Conservation (phyloP, 2,113 vertebrate species). For the Myodes glareolus region DNA sequence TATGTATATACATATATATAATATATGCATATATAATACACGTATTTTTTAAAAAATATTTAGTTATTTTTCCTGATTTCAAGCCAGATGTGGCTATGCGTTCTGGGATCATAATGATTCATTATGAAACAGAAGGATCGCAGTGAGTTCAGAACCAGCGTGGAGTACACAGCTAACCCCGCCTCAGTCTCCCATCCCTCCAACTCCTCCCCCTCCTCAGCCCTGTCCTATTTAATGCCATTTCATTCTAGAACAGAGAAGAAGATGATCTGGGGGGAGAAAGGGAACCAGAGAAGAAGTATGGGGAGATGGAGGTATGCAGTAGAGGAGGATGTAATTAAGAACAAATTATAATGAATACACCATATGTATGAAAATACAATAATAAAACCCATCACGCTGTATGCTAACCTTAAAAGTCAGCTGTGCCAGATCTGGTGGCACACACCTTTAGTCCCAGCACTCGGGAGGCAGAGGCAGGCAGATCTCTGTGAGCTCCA, state of each 20-base stretch:
- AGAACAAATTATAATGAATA: not conserved
- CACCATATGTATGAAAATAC: not conserved
- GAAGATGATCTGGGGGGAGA: not conserved
- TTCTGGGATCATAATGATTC: not conserved
- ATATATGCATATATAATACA: not conserved
- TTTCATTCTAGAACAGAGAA: not conserved
- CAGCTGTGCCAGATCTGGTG: not conserved
- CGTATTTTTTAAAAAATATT: not conserved
- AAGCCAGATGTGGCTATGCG: not conserved
- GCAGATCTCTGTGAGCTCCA: not conserved
- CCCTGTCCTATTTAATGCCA: not conserved
- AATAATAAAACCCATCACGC: not conserved
- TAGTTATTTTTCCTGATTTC: not conserved
- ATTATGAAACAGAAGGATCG: not conserved
- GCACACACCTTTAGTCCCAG: not conserved
- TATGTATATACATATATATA: not conserved
- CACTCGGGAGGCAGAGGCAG: not conserved
- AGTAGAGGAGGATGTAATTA: not conserved
- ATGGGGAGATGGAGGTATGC: not conserved
- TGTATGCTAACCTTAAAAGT: not conserved
- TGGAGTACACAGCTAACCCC: not conserved
- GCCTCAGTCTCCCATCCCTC: not conserved
- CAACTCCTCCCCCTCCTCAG: not conserved
- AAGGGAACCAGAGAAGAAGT: too few species aligned
- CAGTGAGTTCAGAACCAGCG: too few species aligned